Evolutionary conservation across 2,113 vertebrate species (phyloP), one percentile per base, ranked within the genome.

Genomic region (Azemiops feae): DNA sequence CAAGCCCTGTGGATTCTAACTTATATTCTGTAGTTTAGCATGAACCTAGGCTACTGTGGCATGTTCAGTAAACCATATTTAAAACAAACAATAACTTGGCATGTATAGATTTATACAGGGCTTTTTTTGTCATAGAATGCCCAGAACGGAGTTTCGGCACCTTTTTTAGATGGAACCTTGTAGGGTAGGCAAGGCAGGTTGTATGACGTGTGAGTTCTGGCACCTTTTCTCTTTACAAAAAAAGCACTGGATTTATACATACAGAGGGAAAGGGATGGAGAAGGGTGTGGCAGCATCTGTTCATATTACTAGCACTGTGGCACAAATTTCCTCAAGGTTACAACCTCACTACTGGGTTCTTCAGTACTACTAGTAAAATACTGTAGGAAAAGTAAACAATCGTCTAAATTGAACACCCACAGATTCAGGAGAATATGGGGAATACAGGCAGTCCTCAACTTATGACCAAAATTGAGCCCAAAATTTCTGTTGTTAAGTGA

Each of bases 361-460:
- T 30, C 4, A 45, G 34, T 30, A 47, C 54, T 64, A 47, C 54
- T 64, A 16, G 18, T 50, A 20, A 55, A 47, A 11, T 16, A 86
- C 30, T 27, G 20, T 30, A 39, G 54, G 39, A 25, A 18, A 81
- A 1, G 30, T 69, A 47, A 45, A 52, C 4, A 81, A 52, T 3
- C 0, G 0, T 9, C 43, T 87, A 14, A 50, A 87, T 4, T 57
- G 52, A 55, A 6, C 18, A 14, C 12, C 10, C 34, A 34, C 39
- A 60, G 47, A 86, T 57, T 0, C 0, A n/a, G 53, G 58, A 0
- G 0, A 16, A 3, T 1, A 0, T 23, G 4, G 60, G 12, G 53
- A 43, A 54, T 55, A 50, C 47, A 50, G 47, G 47, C 47, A 50
- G 47, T 50, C 47, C 47, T 50, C 1, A 1, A 8, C 47, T 50